A percentile compares a stretch with the other conserved stretches of the same genome.
Evolutionary conservation across 2,888 invertebrate genomes (phyloP).

Genomic region (Stomorhina lunata): DNA sequence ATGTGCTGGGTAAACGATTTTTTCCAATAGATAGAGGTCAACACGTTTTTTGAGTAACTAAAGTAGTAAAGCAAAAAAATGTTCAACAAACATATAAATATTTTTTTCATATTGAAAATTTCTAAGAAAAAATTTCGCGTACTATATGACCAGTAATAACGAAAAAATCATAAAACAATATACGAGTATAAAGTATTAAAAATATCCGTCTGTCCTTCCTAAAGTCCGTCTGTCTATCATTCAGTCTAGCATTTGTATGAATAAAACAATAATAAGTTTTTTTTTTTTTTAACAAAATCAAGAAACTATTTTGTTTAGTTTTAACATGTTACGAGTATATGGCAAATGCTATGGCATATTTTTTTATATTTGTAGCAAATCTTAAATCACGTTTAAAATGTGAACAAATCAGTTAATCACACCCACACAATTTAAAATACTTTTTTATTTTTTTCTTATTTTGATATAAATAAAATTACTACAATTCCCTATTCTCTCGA

Average conservation of each 20-base stretch:
- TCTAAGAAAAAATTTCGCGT: constrained; percentile 52
- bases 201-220: neutral
- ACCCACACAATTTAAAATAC: constrained; percentile 73
- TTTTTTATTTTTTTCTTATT: neutral
- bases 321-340: neutral
- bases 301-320: neutral
- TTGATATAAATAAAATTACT: constrained; percentile 2
- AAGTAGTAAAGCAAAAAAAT: constrained; percentile 37
- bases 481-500: too few species aligned
- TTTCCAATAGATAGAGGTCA: constrained; percentile 49
- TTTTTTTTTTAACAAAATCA: neutral
- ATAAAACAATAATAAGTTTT: constrained; percentile 42
- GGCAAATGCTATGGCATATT: constrained; percentile 10
- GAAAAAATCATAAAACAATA: constrained; percentile 22
- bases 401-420: constrained; percentile 79
- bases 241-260: too few species aligned
- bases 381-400: constrained; percentile 79
- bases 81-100: neutral
- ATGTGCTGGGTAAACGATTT: constrained; percentile 7
- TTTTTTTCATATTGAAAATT: constrained; percentile 18
- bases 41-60: constrained; percentile 63
- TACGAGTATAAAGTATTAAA: constrained; percentile 27
- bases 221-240: neutral
- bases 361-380: constrained; percentile 75
- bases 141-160: constrained; percentile 8